A percentile compares a stretch with the other conserved stretches of the same genome.
phyloP scores from a whole-genome alignment of 2,888 invertebrate genomes.

The Oithona nana region DNA sequence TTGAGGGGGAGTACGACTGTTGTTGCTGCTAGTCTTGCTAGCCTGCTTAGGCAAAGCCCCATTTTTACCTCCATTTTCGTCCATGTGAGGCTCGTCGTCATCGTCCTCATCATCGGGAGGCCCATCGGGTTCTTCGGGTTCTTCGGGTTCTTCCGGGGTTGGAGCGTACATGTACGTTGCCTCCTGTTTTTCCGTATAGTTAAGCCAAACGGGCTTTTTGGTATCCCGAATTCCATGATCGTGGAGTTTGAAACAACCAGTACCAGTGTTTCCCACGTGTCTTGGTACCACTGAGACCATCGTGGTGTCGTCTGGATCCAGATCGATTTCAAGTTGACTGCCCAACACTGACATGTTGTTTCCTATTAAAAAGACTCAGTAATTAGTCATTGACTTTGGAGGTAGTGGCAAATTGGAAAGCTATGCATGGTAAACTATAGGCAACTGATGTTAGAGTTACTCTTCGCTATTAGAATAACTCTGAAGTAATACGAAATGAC shows the following conservation, averaged over 20 bases:
- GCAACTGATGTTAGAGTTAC: no score
- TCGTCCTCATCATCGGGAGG: not conserved
- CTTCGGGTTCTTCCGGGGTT: not conserved
- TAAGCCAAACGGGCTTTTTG: not conserved
- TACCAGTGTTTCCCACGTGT: constrained; percentile 25
- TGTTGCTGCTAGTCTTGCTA: no score
- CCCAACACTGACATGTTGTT: constrained; percentile 75
- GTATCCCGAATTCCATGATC: constrained; percentile 25
- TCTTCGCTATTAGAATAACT: no score
- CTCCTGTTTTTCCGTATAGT: not conserved
- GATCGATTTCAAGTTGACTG: constrained; percentile 37
- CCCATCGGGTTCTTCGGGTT: not conserved
- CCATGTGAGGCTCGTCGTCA: no score
- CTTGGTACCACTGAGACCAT: constrained; percentile 21
- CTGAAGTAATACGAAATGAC: no score
- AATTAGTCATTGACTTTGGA: not conserved
- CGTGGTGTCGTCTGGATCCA: constrained; percentile 29
- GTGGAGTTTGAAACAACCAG: constrained; percentile 29
- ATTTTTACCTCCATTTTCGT: no score
- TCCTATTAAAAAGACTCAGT: constrained; percentile 48
- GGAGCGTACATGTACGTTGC: not conserved
- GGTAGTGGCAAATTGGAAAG: no score
- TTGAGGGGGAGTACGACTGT: no score
- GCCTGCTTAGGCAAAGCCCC: no score
- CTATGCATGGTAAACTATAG: no score